These are phyloP conservation scores for Uloborus diversus DNA, from an alignment of 1,140 invertebrate species.

Conservation along the genomic window DNA sequence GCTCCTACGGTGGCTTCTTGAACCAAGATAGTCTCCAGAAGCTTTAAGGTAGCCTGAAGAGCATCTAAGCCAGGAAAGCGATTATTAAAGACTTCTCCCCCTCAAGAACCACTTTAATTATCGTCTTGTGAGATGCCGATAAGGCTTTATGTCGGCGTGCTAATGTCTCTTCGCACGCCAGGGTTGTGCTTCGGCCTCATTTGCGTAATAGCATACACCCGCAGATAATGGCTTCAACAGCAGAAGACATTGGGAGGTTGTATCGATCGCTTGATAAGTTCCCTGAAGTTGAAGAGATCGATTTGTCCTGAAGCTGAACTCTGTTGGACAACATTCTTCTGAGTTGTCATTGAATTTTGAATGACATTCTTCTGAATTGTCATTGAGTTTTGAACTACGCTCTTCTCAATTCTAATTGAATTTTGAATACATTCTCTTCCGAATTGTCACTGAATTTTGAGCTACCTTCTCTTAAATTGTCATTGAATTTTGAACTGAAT, in stretches of 20 bases:
- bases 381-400: neutral
- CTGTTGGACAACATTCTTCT: neutral
- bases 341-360: too few relatives aligned
- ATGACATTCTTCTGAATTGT: too few relatives aligned
- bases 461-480: too few relatives aligned
- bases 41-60: neutral
- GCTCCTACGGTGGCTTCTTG: neutral
- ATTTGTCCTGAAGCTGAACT: neutral
- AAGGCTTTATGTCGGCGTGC: neutral
- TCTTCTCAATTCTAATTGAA: neutral
- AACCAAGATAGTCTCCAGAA: neutral
- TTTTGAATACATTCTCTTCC: neutral
- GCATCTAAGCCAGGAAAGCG: too few relatives aligned
- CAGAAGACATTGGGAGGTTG: neutral
- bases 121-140: constrained; percentile 36
- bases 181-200: neutral
- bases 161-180: too few relatives aligned
- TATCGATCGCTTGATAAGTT: neutral
- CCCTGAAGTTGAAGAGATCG: too few relatives aligned
- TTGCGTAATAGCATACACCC: constrained; percentile 1
- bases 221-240: neutral
- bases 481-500: too few relatives aligned
- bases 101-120: constrained; percentile 34
- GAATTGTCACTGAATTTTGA: too few relatives aligned
- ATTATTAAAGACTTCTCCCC: constrained; percentile 15